Evolutionary conservation across 2,113 vertebrate genomes (phyloP), one percentile per base, ranked within the genome.

Genomic region (Raphicerus campestris): DNA sequence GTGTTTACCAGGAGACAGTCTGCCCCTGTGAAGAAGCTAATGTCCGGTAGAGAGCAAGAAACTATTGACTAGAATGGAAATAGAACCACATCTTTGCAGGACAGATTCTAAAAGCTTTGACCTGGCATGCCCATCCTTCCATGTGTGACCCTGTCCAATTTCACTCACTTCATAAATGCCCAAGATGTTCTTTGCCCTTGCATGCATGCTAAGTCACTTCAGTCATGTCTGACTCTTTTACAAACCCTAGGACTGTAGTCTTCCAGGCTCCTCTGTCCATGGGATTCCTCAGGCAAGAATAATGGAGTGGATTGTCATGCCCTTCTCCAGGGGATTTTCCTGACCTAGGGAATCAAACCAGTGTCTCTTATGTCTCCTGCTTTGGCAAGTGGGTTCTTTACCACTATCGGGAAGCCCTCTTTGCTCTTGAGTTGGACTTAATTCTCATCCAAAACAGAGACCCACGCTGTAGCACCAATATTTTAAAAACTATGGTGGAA

Each of bases 1-100:
- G 97, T 97, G 95, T 98, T 97, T 97, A 98, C 98, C 95, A 97
- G 93, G 97, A 96, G 87, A 98, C 26, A 28, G 82, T 91, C 97
- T 75, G 7, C 81, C 96, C 97, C 97, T 98, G 91, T 85, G 78
- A 91, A 93, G 66, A 89, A 97, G 75, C 39, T 97, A 81, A 93
- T 98, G 90, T 96, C 97, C 96, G 91, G 35, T 60, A 95, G 77
- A 96, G 87, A 93, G 49, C 93, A 90, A 96, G 93, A 92, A 96
- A 95, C n/a, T 5, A 53, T 91, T n/a, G 87, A 92, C n/a, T 83
- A 47, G 87, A 94, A 75, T 47, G 73, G 78, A 82, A 87, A 88
- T 24, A 5, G 22, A 22, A 75, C 42, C 66, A 24, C 15, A 45
- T 82, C 35, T 90, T 51, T 49, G 39, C 55, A 87, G 87, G 86